Conservation (phyloP, 2,797 vertebrate genomes). For the Gadopsis marmoratus region DNA sequence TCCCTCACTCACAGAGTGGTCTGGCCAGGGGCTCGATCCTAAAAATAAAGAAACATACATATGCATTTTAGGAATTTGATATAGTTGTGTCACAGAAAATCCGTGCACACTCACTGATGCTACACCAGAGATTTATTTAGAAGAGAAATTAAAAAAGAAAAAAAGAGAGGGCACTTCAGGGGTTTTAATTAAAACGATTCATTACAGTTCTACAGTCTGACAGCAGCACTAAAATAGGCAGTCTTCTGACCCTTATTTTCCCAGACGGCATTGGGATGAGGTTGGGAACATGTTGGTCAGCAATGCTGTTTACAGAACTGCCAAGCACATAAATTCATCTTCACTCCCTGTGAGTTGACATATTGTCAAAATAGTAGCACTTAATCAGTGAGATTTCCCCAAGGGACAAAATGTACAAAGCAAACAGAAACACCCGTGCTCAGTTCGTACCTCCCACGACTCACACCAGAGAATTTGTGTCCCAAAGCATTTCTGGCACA, state of each 20-base stretch:
- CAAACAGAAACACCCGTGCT: constrained; percentile 75
- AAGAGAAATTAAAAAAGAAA: constrained; percentile 39
- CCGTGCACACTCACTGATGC: constrained; percentile 47
- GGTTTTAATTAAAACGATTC: constrained; percentile 64
- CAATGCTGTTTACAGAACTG: constrained; percentile 75
- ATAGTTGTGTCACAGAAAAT: constrained; percentile 62
- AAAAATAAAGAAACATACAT: constrained; percentile 79
- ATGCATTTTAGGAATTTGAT: constrained; percentile 70
- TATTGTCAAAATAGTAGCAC: constrained; percentile 80
- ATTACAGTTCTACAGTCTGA: constrained; percentile 65
- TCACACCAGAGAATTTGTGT: constrained; percentile 68
- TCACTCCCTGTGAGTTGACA: constrained; percentile 74
- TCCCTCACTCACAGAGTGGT: constrained; percentile 71
- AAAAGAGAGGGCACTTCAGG: constrained; percentile 31
- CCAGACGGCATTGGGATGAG: constrained; percentile 65
- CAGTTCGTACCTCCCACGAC: constrained; percentile 66
- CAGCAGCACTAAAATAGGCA: constrained; percentile 64
- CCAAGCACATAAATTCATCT: constrained; percentile 77
- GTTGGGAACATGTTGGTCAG: constrained; percentile 78
- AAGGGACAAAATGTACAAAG: constrained; percentile 80
- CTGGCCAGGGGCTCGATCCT: constrained; percentile 63
- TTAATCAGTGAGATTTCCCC: constrained; percentile 79
- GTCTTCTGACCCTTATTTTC: constrained; percentile 57
- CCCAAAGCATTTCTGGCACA: constrained; percentile 62
- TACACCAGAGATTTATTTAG: constrained; percentile 51